These are phyloP conservation scores for Melanerpes aurifrons DNA, from an alignment of 2,113 vertebrate genomes.

Conservation along the genomic window DNA sequence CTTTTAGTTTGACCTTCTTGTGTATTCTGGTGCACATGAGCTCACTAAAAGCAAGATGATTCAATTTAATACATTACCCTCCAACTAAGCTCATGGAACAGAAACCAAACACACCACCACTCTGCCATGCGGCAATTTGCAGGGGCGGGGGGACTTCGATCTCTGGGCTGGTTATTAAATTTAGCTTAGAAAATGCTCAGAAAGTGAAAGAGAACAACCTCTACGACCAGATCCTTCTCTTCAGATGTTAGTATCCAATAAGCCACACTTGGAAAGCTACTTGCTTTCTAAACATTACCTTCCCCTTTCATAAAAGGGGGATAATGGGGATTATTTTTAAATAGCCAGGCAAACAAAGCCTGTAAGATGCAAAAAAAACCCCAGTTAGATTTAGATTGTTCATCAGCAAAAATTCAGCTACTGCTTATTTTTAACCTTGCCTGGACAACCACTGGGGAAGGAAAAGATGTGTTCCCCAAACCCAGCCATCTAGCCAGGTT, in stretches of 20 bases:
- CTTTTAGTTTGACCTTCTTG: neutral
- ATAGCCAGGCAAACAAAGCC: neutral
- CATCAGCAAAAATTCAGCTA: neutral
- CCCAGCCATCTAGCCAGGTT: neutral
- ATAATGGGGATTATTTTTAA: neutral
- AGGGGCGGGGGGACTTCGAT: neutral
- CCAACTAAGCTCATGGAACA: neutral
- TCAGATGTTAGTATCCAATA: neutral
- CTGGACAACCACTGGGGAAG: neutral
- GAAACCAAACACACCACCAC: neutral
- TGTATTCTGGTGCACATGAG: neutral
- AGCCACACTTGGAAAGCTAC: neutral
- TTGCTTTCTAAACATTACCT: neutral
- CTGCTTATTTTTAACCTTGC: neutral
- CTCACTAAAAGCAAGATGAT: neutral
- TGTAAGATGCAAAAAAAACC: neutral
- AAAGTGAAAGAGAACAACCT: neutral
- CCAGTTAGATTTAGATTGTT: neutral
- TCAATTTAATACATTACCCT: neutral
- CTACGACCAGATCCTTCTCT: neutral
- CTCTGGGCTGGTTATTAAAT: neutral
- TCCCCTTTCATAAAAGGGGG: neutral
- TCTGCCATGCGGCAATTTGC: neutral
- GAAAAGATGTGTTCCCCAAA: neutral
- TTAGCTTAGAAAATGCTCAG: neutral